Percentiles rank a stretch among this genome's conserved stretches.
Evolutionary conservation across 2,888 invertebrate genomes (phyloP).

Genomic region (Timandra comae): DNA sequence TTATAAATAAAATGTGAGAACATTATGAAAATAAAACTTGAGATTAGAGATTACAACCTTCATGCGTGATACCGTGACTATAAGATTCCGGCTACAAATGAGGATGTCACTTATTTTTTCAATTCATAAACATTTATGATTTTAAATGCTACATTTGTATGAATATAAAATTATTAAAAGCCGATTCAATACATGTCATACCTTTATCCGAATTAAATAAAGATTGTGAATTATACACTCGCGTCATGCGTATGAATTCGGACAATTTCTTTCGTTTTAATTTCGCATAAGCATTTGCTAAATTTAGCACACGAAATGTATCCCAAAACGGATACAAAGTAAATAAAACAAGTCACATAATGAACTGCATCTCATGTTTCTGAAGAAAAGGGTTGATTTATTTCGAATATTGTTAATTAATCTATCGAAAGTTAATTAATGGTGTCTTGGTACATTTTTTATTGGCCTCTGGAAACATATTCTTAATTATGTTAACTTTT

Average conservation of each 20-base stretch:
- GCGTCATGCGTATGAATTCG: not conserved
- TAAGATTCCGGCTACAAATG: no score
- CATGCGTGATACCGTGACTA: no score
- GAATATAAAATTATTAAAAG: not conserved
- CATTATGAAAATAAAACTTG: no score
- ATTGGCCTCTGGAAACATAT: no score
- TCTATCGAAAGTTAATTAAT: conserved; percentile 9
- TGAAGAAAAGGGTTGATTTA: conserved; percentile 8
- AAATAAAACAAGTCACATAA: conserved; percentile 1
- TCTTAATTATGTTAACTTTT: no score
- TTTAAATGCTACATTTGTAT: conserved; percentile 2
- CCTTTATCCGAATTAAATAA: conserved; percentile 5
- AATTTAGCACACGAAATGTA: not conserved
- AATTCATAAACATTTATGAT: no score
- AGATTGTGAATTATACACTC: not conserved
- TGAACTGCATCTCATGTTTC: conserved; percentile 2
- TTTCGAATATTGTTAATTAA: conserved; percentile 8
- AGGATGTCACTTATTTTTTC: no score
- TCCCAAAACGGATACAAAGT: not conserved
- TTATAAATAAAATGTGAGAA: no score
- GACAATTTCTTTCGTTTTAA: not conserved
- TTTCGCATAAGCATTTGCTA: not conserved
- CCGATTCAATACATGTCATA: conserved; percentile 5
- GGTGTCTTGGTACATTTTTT: no score
- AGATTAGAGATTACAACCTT: no score